A percentile compares a stretch with the other conserved stretches of the same genome.
Evolutionary conservation across 1,140 invertebrate species (phyloP).

Genomic region (Neodiprion pinetum): DNA sequence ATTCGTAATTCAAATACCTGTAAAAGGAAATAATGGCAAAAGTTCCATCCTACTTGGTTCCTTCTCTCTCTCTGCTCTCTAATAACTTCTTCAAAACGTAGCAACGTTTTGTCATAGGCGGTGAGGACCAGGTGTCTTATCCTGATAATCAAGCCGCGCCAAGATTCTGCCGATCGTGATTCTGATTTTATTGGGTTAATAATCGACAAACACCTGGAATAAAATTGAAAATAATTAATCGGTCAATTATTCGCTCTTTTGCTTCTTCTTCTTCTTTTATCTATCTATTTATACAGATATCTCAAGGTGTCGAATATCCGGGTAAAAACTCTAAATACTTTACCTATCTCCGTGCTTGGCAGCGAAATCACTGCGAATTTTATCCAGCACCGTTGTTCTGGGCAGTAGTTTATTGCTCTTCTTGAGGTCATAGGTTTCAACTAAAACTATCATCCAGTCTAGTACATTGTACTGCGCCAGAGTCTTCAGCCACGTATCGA

Average conservation of each 20-base stretch:
- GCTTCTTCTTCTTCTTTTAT: background rate
- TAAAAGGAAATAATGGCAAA: slow-evolving; percentile 92
- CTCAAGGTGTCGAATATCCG: slow-evolving; percentile 16
- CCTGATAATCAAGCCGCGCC: slow-evolving; percentile 82
- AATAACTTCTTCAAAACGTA: slow-evolving; percentile 91
- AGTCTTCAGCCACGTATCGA: slow-evolving; percentile 85
- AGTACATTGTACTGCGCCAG: slow-evolving; percentile 77
- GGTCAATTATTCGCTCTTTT: slow-evolving; percentile 7
- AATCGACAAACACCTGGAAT: slow-evolving; percentile 86
- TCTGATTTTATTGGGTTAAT: slow-evolving; percentile 91
- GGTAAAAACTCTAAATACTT: slow-evolving; percentile 15
- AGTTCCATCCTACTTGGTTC: slow-evolving; percentile 92
- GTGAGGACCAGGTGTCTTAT: slow-evolving; percentile 84
- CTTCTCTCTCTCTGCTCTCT: slow-evolving; percentile 87
- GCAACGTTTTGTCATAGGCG: slow-evolving; percentile 85
- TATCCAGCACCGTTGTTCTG: slow-evolving; percentile 92
- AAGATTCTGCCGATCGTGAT: slow-evolving; percentile 87
- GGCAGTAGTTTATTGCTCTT: slow-evolving; percentile 92
- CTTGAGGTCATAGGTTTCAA: slow-evolving; percentile 90
- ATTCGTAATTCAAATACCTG: slow-evolving; percentile 67
- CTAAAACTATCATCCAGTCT: slow-evolving; percentile 94
- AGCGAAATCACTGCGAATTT: slow-evolving; percentile 93
- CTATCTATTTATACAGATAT: slow-evolving; percentile 21
- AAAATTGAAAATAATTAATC: slow-evolving; percentile 23
- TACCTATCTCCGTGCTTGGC: slow-evolving; percentile 85